Percentiles rank a stretch among this genome's conserved stretches.
These are phyloP conservation scores for Leucophenga montana DNA, from an alignment of 2,888 invertebrate species.

Conservation along the genomic window DNA sequence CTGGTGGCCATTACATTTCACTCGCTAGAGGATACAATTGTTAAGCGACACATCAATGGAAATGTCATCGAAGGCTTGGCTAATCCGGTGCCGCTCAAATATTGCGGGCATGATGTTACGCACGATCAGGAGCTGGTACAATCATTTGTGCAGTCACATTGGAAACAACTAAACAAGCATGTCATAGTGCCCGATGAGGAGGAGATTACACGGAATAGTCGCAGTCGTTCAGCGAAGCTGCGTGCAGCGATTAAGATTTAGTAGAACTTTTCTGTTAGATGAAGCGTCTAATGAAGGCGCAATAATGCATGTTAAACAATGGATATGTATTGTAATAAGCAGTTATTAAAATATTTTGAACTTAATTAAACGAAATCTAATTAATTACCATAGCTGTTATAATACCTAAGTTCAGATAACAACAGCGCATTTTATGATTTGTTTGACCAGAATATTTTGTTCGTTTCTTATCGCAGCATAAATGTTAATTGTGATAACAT, in stretches of 20 bases:
- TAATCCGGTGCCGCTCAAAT: conserved; percentile 83
- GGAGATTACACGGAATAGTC: conserved; percentile 86
- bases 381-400: too few species aligned
- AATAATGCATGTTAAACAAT: too few species aligned
- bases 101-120: conserved; percentile 77
- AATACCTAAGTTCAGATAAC: too few species aligned
- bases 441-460: too few species aligned
- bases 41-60: conserved; percentile 90
- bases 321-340: too few species aligned
- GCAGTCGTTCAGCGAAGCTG: conserved; percentile 91
- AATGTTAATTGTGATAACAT: too few species aligned
- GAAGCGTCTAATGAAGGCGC: too few species aligned
- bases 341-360: too few species aligned
- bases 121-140: conserved; percentile 78
- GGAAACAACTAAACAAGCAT: conserved; percentile 87
- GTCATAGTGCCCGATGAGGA: conserved; percentile 82
- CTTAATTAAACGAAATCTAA: too few species aligned
- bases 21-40: conserved; percentile 93
- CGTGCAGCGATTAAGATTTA: conserved; percentile 85
- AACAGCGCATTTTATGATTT: too few species aligned
- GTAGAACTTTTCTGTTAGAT: conserved; percentile 37
- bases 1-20: conserved; percentile 91
- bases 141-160: conserved; percentile 78
- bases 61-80: conserved; percentile 82
- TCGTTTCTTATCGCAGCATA: too few species aligned